Evolutionary conservation across 2,888 invertebrate species (phyloP), one percentile per base, ranked within the genome.

Genomic region (Sympetrum striolatum): DNA sequence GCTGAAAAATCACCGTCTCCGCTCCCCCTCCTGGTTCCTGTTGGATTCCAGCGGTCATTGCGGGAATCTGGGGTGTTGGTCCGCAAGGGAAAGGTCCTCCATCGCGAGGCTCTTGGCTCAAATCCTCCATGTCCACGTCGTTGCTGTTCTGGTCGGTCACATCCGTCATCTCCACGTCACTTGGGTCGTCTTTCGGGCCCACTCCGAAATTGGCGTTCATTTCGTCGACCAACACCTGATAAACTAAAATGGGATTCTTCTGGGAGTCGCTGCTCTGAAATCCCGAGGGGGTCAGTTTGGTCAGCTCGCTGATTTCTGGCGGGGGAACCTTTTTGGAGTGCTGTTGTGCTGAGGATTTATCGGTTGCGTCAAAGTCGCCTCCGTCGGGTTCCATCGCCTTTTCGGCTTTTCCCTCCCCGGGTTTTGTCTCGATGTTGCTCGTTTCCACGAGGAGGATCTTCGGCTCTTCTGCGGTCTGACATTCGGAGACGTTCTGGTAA

Each of bases 111-210:
- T 60, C 37, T 22, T 60, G 8, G 58, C 14, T 58, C 18, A 37
- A 0, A 31, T 25, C 86, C 15, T 25, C 5, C 82, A 25, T 15
- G 10, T 18, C 31, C 12, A 73, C 31, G 60, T 60, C 60, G 31
- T 14, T 18, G 1, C 35, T 31, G 15, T 60, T 37, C 35, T 6
- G n/a, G 18, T 73, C 37, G 35, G 35, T 86, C 60, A 86, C 35
- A 22, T 86, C 86, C 35, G 86, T 25, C 86, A 86, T 86, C 35
- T 86, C 86, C 12, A 86, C 86, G 60, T 86, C 86, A 58, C 35
- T 37, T 35, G 35, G 35, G 14, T 86, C 82, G 0, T 14, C 12
- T 10, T 60, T 58, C 22, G n/a, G 3, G 31, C 58, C 37, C 35
- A 37, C 22, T n/a, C n/a, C n/a, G n/a, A n/a, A n/a, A n/a, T n/a